phyloP scores from a whole-genome alignment of 2,113 vertebrate species.

The Bolborhynchus lineola region DNA sequence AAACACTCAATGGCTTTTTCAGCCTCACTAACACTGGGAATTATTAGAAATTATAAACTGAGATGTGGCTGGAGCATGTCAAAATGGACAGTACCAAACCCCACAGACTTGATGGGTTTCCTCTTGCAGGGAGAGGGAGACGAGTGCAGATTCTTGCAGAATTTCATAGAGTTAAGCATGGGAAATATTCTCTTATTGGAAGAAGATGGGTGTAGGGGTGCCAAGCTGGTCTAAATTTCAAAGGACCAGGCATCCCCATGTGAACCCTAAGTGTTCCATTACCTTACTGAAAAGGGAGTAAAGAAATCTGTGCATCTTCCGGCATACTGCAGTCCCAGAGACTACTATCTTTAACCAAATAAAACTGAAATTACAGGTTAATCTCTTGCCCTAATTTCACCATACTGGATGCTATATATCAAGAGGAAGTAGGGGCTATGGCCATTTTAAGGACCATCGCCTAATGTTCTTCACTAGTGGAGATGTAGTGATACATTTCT shows the following conservation, averaged over 20 bases:
- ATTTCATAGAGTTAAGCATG: neutral
- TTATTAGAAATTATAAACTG: conserved; percentile 70
- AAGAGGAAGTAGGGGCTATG: neutral
- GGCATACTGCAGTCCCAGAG: neutral
- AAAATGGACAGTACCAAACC: conserved; percentile 39
- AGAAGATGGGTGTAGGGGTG: too few relatives aligned
- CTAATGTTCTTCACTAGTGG: neutral
- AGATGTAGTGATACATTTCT: neutral
- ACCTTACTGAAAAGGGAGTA: neutral
- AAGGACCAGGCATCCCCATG: neutral
- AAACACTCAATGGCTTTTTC: conserved; percentile 68
- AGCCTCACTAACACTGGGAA: conserved; percentile 64
- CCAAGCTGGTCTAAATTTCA: neutral
- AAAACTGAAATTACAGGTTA: neutral
- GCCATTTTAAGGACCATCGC: neutral
- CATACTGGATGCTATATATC: neutral
- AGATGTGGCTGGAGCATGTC: conserved; percentile 35
- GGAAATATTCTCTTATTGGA: neutral
- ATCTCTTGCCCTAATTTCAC: neutral
- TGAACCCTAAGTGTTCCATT: neutral
- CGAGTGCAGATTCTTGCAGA: neutral
- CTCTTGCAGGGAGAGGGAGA: neutral
- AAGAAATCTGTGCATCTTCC: neutral
- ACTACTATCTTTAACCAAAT: neutral
- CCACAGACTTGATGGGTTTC: neutral